phyloP scores from a whole-genome alignment of 2,113 vertebrate genomes.

The Tragulus kanchil region DNA sequence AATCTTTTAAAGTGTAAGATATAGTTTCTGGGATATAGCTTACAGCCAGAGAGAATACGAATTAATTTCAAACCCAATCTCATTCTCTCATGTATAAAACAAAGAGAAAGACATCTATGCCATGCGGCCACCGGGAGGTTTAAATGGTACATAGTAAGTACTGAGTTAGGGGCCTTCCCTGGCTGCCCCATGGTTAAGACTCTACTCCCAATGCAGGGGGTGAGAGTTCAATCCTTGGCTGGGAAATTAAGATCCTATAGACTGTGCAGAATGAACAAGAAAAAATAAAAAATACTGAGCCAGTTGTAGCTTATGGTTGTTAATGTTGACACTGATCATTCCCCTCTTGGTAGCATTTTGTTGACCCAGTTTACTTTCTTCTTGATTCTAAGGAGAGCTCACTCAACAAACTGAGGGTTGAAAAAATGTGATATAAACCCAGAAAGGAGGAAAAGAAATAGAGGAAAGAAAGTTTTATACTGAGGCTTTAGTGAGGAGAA shows the following conservation, averaged over 20 bases:
- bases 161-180: neutral
- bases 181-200: neutral
- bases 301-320: neutral
- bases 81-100: constrained; percentile 3
- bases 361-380: neutral
- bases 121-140: neutral
- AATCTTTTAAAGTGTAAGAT: neutral
- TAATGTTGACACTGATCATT: neutral
- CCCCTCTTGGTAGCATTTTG: neutral
- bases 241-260: neutral
- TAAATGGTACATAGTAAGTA: neutral
- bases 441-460: neutral
- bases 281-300: neutral
- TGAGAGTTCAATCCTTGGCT: fast-evolving
- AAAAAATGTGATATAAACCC: neutral
- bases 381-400: neutral
- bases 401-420: neutral
- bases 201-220: neutral
- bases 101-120: neutral
- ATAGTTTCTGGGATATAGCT: neutral
- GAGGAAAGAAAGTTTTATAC: neutral
- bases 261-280: neutral
- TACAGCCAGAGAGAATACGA: neutral
- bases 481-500: neutral
- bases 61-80: neutral